These are phyloP conservation scores for Drosophila ohnishii DNA, from an alignment of 1,140 invertebrate species.

Conservation along the genomic window DNA sequence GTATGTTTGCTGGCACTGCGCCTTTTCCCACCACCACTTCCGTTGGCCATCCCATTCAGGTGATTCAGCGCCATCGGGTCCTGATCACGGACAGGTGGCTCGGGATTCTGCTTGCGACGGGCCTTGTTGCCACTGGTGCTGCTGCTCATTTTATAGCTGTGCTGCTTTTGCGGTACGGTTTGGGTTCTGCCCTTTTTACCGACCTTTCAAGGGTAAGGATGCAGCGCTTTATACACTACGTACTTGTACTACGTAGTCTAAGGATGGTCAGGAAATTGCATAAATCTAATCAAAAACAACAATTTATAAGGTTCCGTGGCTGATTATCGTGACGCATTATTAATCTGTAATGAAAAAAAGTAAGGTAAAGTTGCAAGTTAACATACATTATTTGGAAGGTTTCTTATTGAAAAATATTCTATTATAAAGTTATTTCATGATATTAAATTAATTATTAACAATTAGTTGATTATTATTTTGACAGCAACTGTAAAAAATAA, in stretches of 20 bases:
- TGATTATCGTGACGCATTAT: constrained; percentile 55
- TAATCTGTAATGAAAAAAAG: constrained; percentile 14
- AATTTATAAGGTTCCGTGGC: constrained; percentile 33
- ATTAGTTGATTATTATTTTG: neutral
- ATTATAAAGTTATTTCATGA: too few species aligned
- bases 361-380: neutral
- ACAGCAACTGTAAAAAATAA: neutral
- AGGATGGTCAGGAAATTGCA: neutral
- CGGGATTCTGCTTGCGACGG: constrained; percentile 23
- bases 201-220: neutral
- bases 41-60: constrained; percentile 55
- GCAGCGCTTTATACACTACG: constrained; percentile 6
- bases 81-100: constrained; percentile 23
- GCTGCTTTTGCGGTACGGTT: constrained; percentile 34
- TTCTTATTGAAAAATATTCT: neutral
- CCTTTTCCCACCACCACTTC: constrained; percentile 37
- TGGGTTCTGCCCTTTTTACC: neutral
- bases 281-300: constrained; percentile 41
- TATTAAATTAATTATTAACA: too few species aligned
- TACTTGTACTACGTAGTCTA: constrained; percentile 13
- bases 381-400: neutral
- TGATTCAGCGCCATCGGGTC: constrained; percentile 23
- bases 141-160: constrained; percentile 31
- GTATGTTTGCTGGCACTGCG: constrained; percentile 35
- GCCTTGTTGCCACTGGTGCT: constrained; percentile 28